Conservation (phyloP, 2,113 vertebrate genomes). For the Pteronura brasiliensis region DNA sequence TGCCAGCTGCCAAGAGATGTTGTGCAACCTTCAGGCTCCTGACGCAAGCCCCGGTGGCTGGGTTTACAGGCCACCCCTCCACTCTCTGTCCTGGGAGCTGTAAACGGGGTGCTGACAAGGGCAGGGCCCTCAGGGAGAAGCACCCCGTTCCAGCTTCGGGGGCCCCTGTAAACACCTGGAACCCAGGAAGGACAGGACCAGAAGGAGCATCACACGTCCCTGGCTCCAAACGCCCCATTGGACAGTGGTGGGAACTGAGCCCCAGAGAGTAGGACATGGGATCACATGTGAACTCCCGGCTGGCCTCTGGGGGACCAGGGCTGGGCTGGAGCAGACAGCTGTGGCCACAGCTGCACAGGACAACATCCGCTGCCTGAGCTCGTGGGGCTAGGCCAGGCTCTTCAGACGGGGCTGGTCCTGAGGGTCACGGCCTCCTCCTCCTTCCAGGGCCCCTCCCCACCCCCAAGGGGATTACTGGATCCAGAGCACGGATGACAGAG, state of each 20-base stretch:
- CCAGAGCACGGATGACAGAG: not conserved
- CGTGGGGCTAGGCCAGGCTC: accelerated
- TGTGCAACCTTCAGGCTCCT: not conserved
- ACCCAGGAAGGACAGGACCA: too few relatives aligned
- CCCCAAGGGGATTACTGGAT: not conserved
- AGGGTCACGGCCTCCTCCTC: not conserved
- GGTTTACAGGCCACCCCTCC: not conserved
- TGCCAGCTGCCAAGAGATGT: accelerated
- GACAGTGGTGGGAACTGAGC: not conserved
- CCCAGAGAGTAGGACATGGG: not conserved
- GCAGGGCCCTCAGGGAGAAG: not conserved
- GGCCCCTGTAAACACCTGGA: not conserved
- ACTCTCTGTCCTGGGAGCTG: not conserved
- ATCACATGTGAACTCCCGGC: not conserved
- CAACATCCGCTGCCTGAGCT: accelerated
- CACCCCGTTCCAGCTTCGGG: accelerated
- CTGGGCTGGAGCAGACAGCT: not conserved
- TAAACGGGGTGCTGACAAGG: not conserved
- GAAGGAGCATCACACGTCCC: not conserved
- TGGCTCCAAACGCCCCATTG: accelerated
- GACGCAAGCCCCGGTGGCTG: not conserved
- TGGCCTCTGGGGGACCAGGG: not conserved
- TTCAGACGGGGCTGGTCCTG: too few relatives aligned
- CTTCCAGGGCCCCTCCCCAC: not conserved
- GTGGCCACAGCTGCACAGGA: not conserved